These are phyloP conservation scores for Halichondria panicea DNA, from an alignment of 37 sponge, comb jelly and placozoan species.

Conservation along the genomic window DNA sequence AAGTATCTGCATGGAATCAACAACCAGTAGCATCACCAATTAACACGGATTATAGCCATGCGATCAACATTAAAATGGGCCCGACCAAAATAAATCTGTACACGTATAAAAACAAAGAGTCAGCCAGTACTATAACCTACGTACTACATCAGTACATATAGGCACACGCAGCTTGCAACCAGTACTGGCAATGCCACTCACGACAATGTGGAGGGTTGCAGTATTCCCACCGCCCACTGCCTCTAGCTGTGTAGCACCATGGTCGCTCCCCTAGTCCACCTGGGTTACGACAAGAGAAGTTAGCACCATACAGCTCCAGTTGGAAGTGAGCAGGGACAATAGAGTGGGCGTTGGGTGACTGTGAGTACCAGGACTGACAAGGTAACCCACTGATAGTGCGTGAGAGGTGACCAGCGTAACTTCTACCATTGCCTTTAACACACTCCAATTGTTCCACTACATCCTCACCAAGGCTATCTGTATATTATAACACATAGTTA, in stretches of 20 bases:
- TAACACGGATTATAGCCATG: too few species aligned
- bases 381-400: background rate
- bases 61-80: too few species aligned
- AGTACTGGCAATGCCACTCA: too few species aligned
- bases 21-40: too few species aligned
- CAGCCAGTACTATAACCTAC: too few species aligned
- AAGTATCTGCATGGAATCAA: too few species aligned
- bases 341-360: conserved; percentile 22
- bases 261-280: conserved; percentile 41
- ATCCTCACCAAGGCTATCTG: too few species aligned
- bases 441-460: background rate
- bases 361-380: conserved; percentile 35
- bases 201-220: too few species aligned
- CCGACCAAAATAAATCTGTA: background rate
- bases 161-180: too few species aligned
- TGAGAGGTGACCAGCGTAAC: conserved; percentile 3
- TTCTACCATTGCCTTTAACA: conserved; percentile 21
- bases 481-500: too few species aligned
- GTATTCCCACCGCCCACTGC: conserved; percentile 45
- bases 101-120: background rate
- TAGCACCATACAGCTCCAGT: conserved; percentile 8
- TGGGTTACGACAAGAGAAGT: conserved; percentile 44
- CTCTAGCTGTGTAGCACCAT: conserved; percentile 54
- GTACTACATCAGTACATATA: too few species aligned
- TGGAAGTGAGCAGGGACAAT: background rate